These are phyloP conservation scores for Lophotis ruficrista DNA, from an alignment of 2,113 vertebrate species.

Conservation along the genomic window DNA sequence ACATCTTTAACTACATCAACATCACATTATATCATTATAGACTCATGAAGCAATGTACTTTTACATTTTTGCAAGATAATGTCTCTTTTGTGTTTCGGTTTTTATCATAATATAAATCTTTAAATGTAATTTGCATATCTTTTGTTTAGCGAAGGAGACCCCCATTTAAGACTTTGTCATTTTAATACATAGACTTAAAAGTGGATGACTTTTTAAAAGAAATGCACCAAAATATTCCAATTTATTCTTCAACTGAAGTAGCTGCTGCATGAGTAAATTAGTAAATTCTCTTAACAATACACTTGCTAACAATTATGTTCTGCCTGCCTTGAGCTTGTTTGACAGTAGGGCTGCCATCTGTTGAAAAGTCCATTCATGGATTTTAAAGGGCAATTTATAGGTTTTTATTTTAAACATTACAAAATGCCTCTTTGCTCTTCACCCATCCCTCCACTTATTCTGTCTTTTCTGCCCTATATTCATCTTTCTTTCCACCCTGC, in stretches of 20 bases:
- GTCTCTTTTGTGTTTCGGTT: conserved; percentile 79
- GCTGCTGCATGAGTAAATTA: conserved; percentile 70
- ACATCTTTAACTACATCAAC: conserved; percentile 80
- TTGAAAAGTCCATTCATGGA: conserved; percentile 45
- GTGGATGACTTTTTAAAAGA: conserved; percentile 56
- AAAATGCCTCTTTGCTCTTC: neutral
- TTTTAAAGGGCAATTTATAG: conserved; percentile 28
- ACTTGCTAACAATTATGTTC: conserved; percentile 58
- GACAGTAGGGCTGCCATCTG: conserved; percentile 25
- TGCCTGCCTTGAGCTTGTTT: conserved; percentile 22
- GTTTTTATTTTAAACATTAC: neutral
- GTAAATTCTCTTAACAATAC: conserved; percentile 72
- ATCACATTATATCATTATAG: conserved; percentile 81
- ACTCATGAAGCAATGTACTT: conserved; percentile 77
- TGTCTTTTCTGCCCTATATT: neutral
- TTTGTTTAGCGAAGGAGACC: conserved; percentile 80
- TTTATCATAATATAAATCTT: conserved; percentile 85
- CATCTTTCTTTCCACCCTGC: neutral
- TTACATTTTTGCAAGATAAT: conserved; percentile 80
- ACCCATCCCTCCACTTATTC: neutral
- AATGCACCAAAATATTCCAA: conserved; percentile 81
- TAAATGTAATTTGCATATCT: conserved; percentile 81
- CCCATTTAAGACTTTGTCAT: conserved; percentile 76
- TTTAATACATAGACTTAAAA: conserved; percentile 77
- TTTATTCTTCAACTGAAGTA: conserved; percentile 74